Conservation (phyloP, 2,888 invertebrate genomes). For the Achlya flavicornis region DNA sequence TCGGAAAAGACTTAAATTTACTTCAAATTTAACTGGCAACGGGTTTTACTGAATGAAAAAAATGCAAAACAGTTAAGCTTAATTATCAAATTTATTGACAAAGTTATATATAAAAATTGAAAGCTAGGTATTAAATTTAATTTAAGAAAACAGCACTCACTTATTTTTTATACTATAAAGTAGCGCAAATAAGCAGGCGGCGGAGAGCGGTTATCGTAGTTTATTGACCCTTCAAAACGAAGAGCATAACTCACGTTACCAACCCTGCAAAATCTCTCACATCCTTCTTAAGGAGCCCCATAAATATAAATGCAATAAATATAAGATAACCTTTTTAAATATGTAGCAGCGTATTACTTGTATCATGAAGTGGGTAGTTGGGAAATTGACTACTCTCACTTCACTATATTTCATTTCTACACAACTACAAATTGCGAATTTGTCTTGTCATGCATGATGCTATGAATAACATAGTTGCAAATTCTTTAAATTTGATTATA, state of each 20-base stretch:
- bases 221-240: too few species aligned
- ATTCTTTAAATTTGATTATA: background rate
- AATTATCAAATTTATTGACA: too few species aligned
- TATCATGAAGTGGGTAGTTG: background rate
- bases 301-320: too few species aligned
- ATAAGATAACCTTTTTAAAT: background rate
- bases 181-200: too few species aligned
- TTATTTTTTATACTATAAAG: too few species aligned
- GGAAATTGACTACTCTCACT: background rate
- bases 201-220: too few species aligned
- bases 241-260: too few species aligned
- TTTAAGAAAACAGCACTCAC: too few species aligned
- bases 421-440: background rate
- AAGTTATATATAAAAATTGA: too few species aligned
- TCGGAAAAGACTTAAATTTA: background rate
- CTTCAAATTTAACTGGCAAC: background rate
- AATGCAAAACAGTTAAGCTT: background rate
- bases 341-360: background rate
- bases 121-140: too few species aligned
- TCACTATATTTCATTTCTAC: conserved; percentile 6
- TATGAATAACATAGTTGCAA: background rate
- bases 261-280: too few species aligned
- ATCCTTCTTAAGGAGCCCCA: too few species aligned
- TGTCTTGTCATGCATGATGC: background rate
- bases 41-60: background rate